phyloP scores from a whole-genome alignment of 2,113 vertebrate genomes.

The Eclectus roratus region DNA sequence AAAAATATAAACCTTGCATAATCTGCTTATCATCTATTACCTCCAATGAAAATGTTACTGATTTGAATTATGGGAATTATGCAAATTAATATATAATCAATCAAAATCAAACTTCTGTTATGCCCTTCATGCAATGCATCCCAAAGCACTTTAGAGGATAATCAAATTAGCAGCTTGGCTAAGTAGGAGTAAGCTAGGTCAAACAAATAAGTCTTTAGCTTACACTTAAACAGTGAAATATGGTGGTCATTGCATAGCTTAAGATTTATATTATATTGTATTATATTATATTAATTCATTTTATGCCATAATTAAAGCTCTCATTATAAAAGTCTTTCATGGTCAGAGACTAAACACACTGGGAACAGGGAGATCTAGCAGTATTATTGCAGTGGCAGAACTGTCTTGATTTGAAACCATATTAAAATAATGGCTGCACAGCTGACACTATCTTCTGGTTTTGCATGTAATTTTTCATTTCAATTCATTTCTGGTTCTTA shows the following conservation, averaged over 20 bases:
- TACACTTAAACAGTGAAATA: not conserved
- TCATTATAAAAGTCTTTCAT: not conserved
- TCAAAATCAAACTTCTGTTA: constrained; percentile 12
- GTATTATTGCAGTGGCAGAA: not conserved
- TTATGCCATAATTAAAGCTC: constrained; percentile 7
- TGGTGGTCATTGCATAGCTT: not conserved
- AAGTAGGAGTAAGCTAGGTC: constrained; percentile 23
- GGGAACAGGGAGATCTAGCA: not conserved
- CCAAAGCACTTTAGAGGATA: constrained; percentile 6
- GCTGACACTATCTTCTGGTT: not conserved
- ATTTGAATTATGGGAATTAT: constrained; percentile 43
- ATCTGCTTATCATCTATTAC: constrained; percentile 51
- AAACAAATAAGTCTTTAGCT: constrained; percentile 13
- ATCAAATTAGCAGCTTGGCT: constrained; percentile 54
- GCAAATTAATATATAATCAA: constrained; percentile 31
- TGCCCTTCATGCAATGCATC: constrained; percentile 18
- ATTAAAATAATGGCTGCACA: not conserved
- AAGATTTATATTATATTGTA: not conserved
- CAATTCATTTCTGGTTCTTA: not conserved
- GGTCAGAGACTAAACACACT: not conserved
- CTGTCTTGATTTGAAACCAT: not conserved
- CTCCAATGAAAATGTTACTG: constrained; percentile 40
- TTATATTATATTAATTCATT: not conserved
- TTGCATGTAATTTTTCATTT: not conserved
- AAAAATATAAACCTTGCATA: constrained; percentile 17